Evolutionary conservation across 2,888 invertebrate species (phyloP), one percentile per base, ranked within the genome.

Genomic region (Muschampia plurimacula): DNA sequence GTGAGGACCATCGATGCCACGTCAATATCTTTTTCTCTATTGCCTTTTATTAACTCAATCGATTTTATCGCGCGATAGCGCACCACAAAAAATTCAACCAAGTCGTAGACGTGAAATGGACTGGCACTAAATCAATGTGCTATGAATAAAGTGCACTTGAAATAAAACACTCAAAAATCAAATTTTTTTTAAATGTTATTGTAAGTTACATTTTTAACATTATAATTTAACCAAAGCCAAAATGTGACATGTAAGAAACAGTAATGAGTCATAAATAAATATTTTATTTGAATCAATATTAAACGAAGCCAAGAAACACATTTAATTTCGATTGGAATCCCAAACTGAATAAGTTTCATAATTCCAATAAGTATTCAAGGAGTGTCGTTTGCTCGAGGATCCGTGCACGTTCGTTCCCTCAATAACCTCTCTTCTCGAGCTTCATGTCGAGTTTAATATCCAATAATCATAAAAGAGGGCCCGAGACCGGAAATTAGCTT

Each of bases 401-500:
- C 70, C 36, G 65, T 70, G 70, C 70, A 70, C 70, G 65, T 70
- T 66, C 66, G 66, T 70, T 70, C 71, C 66, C 66, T 66, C 66
- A 72, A 67, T 72, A 72, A 72, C 60, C 60, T 72, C 72, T 77
- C 72, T 66, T 74, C 75, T 74, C 66, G 66, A 73, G 74, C 70
- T 76, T 75, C 71, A 71, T 74, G 76, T 80, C 77, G 77, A 82
- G 75, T 80, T 83, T 83, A 84, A 83, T 84, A 82, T 83, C 80
- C 82, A 84, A 84, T 83, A 83, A 85, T 84, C 84, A 84, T 84
- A 84, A 86, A 85, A 86, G 86, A 84, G 85, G 83, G 81, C 82
- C 76, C 80, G 80, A 76, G 79, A 81, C 86, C 87, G 89, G 88
- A 91, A 91, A 91, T 90, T 86, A 87, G 82, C 84, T 86, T 84